These are phyloP conservation scores for Augiades crinisus DNA, from an alignment of 2,888 invertebrate species.

Conservation along the genomic window DNA sequence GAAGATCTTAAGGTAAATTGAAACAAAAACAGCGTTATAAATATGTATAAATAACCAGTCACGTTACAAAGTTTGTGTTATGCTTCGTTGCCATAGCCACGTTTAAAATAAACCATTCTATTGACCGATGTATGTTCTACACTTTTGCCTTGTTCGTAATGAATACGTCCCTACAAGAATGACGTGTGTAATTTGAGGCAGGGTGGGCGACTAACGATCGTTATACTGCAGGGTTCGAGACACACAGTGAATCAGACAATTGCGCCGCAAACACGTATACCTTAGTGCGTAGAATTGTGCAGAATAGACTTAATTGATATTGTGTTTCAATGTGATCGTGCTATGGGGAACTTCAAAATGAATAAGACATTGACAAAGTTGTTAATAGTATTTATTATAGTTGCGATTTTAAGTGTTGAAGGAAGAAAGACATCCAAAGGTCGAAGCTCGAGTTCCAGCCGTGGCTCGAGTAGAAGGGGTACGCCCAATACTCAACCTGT, in stretches of 20 bases:
- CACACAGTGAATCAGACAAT: slow-evolving; percentile 49
- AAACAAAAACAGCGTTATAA: too few species aligned
- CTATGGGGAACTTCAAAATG: slow-evolving; percentile 25
- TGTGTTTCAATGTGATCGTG: slow-evolving; percentile 1
- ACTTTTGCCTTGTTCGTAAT: slow-evolving; percentile 30
- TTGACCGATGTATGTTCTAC: slow-evolving; percentile 20
- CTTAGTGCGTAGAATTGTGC: not conserved
- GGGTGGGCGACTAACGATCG: slow-evolving; percentile 58
- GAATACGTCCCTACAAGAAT: slow-evolving; percentile 30
- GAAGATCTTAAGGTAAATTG: too few species aligned
- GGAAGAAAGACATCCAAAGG: slow-evolving; percentile 61
- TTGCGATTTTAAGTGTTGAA: slow-evolving; percentile 41
- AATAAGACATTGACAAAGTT: slow-evolving; percentile 25
- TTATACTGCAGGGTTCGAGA: slow-evolving; percentile 46
- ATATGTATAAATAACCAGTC: too few species aligned
- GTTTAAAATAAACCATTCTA: not conserved
- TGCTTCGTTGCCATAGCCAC: slow-evolving; percentile 5
- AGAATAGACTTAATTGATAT: not conserved
- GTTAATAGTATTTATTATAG: slow-evolving; percentile 28
- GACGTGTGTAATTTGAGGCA: slow-evolving; percentile 44
- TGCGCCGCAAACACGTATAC: slow-evolving; percentile 34
- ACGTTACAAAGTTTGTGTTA: not conserved
- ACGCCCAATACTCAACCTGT: slow-evolving; percentile 57
- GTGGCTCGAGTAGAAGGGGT: slow-evolving; percentile 55
- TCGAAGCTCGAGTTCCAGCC: slow-evolving; percentile 58